A percentile compares a stretch with the other conserved stretches of the same genome.
Evolutionary conservation across 2,888 invertebrate species (phyloP).

Genomic region (Cancer borealis): DNA sequence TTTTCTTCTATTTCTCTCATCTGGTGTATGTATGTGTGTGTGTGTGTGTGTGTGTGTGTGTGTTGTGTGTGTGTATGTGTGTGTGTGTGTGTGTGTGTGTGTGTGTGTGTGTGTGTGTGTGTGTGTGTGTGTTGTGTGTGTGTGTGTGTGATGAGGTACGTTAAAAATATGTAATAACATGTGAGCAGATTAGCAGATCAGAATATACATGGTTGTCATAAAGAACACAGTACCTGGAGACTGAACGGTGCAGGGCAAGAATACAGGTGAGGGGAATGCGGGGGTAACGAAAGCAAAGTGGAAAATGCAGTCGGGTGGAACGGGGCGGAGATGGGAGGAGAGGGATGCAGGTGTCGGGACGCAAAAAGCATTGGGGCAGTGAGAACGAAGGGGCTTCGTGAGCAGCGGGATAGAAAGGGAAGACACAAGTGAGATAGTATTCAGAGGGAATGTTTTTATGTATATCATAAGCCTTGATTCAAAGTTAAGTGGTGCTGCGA

Average conservation of each 20-base stretch:
- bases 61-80: not conserved
- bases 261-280: not conserved
- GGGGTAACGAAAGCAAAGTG: not conserved
- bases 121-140: not conserved
- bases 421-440: not conserved
- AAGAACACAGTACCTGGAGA: not conserved
- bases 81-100: not conserved
- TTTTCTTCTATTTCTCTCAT: not conserved
- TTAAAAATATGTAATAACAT: not conserved
- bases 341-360: not conserved
- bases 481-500: not conserved
- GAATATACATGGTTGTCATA: not conserved
- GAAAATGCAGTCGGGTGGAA: not conserved
- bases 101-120: not conserved
- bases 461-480: not conserved
- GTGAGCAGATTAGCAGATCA: not conserved
- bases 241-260: not conserved
- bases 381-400: not conserved
- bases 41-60: too few species aligned
- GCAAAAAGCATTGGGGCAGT: not conserved
- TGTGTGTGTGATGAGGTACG: not conserved
- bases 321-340: not conserved
- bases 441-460: not conserved
- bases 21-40: too few species aligned
- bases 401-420: not conserved